phyloP scores from a whole-genome alignment of 2,797 vertebrate genomes.

The Epinephelus awoara region DNA sequence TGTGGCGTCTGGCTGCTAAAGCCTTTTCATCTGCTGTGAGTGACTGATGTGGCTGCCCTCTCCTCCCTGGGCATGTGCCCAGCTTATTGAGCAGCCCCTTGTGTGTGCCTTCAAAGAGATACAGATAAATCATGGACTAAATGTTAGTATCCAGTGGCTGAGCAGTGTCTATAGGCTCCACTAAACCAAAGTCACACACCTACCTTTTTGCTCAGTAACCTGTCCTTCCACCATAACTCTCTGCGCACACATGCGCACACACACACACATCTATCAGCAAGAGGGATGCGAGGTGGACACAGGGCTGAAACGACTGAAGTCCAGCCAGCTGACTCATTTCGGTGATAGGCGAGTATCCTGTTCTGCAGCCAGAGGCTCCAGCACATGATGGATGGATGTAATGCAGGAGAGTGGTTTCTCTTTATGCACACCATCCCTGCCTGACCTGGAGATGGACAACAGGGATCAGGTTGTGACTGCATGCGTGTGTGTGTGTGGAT shows the following conservation, averaged over 20 bases:
- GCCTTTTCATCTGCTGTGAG: conserved; percentile 73
- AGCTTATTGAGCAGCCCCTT: conserved; percentile 63
- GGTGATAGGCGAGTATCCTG: conserved; percentile 42
- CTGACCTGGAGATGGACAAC: conserved; percentile 46
- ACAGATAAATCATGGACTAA: conserved; percentile 69
- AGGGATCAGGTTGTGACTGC: conserved; percentile 21
- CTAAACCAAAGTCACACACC: conserved; percentile 29
- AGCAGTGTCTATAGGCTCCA: conserved; percentile 30
- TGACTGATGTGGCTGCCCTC: conserved; percentile 71
- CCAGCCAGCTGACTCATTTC: conserved; percentile 52
- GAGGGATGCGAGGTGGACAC: conserved; percentile 39
- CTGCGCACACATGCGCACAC: neutral
- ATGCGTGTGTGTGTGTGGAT: conserved; percentile 4
- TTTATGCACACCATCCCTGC: conserved; percentile 37
- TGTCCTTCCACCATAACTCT: neutral
- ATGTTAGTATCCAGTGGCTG: conserved; percentile 58
- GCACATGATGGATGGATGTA: conserved; percentile 63
- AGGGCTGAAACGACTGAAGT: conserved; percentile 41
- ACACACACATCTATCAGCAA: neutral
- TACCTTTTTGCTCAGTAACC: conserved; percentile 7
- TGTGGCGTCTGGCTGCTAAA: conserved; percentile 51
- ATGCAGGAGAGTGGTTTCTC: conserved; percentile 64
- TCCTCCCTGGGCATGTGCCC: conserved; percentile 62
- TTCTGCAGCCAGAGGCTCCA: conserved; percentile 37
- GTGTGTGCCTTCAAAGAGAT: conserved; percentile 62